A percentile compares a stretch with the other conserved stretches of the same genome.
phyloP scores from a whole-genome alignment of 2,113 vertebrate genomes.

The Peromyscus maniculatus region DNA sequence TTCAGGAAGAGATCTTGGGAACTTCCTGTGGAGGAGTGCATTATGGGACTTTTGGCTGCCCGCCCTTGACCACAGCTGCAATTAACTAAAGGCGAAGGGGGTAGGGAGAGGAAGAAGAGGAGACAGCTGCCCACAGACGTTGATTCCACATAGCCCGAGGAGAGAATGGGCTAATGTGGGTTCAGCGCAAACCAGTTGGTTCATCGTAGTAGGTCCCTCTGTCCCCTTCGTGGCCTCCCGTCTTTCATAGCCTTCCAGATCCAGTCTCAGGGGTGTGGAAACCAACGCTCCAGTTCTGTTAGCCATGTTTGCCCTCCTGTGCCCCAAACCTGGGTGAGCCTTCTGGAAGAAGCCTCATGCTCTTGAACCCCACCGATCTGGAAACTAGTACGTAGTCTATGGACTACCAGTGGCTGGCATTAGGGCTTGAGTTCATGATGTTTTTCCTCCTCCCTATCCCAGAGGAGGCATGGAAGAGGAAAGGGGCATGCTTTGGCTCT shows the following conservation, averaged over 20 bases:
- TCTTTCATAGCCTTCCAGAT: not conserved
- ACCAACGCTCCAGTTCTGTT: not conserved
- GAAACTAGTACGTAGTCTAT: not conserved
- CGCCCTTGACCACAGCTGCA: constrained; percentile 89
- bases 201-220: not conserved
- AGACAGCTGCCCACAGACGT: constrained; percentile 75
- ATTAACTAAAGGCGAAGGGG: constrained; percentile 76
- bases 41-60: constrained; percentile 91
- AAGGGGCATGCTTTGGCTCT: not conserved
- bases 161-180: constrained; percentile 49
- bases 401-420: not conserved
- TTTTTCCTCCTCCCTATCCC: not conserved
- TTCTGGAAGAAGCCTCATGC: not conserved
- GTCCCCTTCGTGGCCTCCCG: not conserved
- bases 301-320: not conserved
- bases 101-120: constrained; percentile 64
- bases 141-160: constrained; percentile 53
- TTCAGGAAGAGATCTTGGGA: constrained; percentile 93
- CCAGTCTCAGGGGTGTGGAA: too few species aligned
- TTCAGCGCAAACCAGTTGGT: not conserved
- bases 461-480: not conserved
- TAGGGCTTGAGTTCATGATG: not conserved
- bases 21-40: constrained; percentile 92
- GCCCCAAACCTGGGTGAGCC: not conserved
- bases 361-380: not conserved